phyloP scores from a whole-genome alignment of 2,888 invertebrate genomes.

The Xestia sexstrigata region DNA sequence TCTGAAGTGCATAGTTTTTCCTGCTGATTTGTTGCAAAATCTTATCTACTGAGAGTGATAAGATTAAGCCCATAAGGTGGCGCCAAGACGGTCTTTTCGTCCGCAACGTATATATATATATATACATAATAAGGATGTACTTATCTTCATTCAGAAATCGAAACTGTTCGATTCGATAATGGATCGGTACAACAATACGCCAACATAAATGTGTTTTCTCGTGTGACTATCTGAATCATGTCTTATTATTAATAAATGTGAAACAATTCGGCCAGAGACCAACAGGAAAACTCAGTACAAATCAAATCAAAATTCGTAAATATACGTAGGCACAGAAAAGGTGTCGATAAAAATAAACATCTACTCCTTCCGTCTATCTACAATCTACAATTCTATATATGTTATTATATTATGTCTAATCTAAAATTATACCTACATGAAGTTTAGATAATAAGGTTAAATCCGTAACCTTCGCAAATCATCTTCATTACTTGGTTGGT shows the following conservation, averaged over 20 bases:
- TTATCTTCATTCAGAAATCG: background rate
- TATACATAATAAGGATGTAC: background rate
- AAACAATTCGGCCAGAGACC: background rate
- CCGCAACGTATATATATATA: background rate
- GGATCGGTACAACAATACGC: background rate
- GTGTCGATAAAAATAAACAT: no score
- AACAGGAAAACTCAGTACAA: slow-evolving; percentile 7
- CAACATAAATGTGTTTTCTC: background rate
- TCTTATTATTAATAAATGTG: background rate
- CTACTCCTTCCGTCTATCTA: no score
- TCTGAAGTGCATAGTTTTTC: slow-evolving; percentile 1
- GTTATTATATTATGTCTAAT: no score
- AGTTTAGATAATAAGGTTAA: background rate
- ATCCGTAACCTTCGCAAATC: background rate
- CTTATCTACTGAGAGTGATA: slow-evolving; percentile 26
- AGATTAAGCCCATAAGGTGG: background rate
- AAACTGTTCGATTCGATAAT: background rate
- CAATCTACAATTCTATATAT: background rate
- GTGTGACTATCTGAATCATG: background rate
- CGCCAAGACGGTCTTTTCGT: background rate
- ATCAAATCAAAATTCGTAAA: no score
- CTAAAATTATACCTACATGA: no score
- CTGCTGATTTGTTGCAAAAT: slow-evolving; percentile 23
- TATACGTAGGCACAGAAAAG: no score
- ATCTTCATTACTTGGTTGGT: background rate